phyloP scores from a whole-genome alignment of 2,888 invertebrate genomes.

The Branchellion lobata region DNA sequence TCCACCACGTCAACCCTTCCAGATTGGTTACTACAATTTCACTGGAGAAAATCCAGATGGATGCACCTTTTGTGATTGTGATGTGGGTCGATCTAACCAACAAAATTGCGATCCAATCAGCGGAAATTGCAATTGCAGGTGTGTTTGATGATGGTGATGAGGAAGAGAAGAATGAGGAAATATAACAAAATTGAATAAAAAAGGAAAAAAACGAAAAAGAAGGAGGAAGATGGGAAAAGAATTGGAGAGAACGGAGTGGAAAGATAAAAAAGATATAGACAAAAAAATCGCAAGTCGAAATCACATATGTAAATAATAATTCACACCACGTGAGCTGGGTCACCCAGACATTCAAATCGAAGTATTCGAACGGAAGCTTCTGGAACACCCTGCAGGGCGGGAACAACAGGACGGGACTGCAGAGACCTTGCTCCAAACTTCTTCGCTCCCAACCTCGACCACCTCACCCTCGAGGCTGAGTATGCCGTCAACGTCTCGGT shows the following conservation, averaged over 20 bases:
- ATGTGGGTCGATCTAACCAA: constrained; percentile 51
- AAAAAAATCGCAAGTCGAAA: too few relatives aligned
- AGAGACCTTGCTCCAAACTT: constrained; percentile 46
- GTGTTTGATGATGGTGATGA: constrained; percentile 16
- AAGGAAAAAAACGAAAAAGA: too few relatives aligned
- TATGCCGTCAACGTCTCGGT: constrained; percentile 47
- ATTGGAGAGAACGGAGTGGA: too few relatives aligned
- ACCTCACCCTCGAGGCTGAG: constrained; percentile 53
- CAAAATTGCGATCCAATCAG: constrained; percentile 49
- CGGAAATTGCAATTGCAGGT: constrained; percentile 53
- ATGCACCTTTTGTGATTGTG: constrained; percentile 54
- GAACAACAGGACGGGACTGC: constrained; percentile 52
- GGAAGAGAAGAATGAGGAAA: background rate
- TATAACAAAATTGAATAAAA: background rate
- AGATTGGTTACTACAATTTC: constrained; percentile 50
- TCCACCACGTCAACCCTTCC: too few relatives aligned
- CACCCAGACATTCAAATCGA: too few relatives aligned
- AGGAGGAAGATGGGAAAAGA: too few relatives aligned
- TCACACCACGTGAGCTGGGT: too few relatives aligned
- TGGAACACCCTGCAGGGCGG: background rate
- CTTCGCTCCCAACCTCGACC: constrained; percentile 54
- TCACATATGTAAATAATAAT: too few relatives aligned
- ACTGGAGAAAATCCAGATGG: constrained; percentile 51
- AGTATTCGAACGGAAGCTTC: too few relatives aligned
- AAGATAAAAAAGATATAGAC: too few relatives aligned